Conservation (phyloP, 2,888 invertebrate genomes). For the Eupithecia vulgata region DNA sequence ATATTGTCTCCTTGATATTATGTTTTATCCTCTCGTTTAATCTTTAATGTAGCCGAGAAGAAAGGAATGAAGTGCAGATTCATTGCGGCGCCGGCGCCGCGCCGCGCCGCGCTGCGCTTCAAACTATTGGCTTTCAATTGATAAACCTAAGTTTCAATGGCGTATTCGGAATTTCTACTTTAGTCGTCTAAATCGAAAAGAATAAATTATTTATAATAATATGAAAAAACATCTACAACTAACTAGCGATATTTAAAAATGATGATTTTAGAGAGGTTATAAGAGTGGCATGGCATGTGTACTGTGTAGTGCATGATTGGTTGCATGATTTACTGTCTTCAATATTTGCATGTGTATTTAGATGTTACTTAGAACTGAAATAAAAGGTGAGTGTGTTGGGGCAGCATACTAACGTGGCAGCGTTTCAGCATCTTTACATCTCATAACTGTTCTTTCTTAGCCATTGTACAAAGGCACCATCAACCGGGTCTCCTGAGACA, state of each 20-base stretch:
- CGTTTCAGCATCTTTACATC: background rate
- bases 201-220: background rate
- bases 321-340: slow-evolving; percentile 27
- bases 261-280: background rate
- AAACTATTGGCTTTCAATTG: too few relatives aligned
- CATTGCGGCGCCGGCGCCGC: background rate
- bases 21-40: background rate
- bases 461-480: fast-evolving
- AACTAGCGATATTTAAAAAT: background rate
- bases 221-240: background rate
- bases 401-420: background rate
- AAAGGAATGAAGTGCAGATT: background rate
- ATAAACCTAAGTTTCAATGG: background rate
- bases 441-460: background rate
- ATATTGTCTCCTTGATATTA: background rate
- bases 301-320: slow-evolving; percentile 22
- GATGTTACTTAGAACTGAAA: slow-evolving; percentile 8
- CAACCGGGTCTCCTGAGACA: background rate
- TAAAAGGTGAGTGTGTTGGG: background rate
- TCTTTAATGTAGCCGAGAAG: background rate
- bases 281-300: slow-evolving; percentile 21
- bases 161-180: background rate
- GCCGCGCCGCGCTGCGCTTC: background rate
- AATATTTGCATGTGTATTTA: slow-evolving; percentile 20
- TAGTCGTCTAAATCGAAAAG: background rate